These are phyloP conservation scores for Hypena proboscidalis DNA, from an alignment of 2,888 invertebrate genomes.

Conservation along the genomic window DNA sequence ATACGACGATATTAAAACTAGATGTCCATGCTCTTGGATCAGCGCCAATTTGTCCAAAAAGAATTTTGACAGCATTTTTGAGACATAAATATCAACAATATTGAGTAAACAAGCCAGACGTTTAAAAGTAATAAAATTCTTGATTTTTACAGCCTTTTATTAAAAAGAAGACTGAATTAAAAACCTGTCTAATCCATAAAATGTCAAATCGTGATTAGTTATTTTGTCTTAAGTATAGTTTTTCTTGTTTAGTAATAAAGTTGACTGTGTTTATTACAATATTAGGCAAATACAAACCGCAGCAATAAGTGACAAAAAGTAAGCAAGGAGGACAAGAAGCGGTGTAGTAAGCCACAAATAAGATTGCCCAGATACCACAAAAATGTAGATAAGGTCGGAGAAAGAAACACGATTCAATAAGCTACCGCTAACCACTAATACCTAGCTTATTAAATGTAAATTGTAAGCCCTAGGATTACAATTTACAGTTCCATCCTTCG, in stretches of 20 bases:
- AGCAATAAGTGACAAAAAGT: constrained; percentile 23
- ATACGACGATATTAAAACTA: constrained; percentile 68
- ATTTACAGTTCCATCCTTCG: too few species aligned
- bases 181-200: too few species aligned
- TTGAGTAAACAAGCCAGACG: constrained; percentile 22
- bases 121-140: constrained; percentile 3
- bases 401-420: constrained; percentile 38
- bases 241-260: constrained; percentile 24
- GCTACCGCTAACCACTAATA: constrained; percentile 35
- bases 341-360: constrained; percentile 44
- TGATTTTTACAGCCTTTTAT: too few species aligned
- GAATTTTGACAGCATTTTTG: constrained; percentile 52
- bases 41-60: constrained; percentile 69
- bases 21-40: constrained; percentile 67
- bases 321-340: constrained; percentile 28
- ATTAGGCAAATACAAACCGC: constrained; percentile 31
- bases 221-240: too few species aligned
- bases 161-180: too few species aligned
- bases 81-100: constrained; percentile 30
- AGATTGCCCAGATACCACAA: constrained; percentile 38
- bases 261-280: constrained; percentile 18
- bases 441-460: constrained; percentile 28
- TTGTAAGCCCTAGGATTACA: too few species aligned
- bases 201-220: too few species aligned
- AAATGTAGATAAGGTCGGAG: constrained; percentile 33